Evolutionary conservation across 2,888 invertebrate species (phyloP).

Genomic region (Gisinianus flammeolus): DNA sequence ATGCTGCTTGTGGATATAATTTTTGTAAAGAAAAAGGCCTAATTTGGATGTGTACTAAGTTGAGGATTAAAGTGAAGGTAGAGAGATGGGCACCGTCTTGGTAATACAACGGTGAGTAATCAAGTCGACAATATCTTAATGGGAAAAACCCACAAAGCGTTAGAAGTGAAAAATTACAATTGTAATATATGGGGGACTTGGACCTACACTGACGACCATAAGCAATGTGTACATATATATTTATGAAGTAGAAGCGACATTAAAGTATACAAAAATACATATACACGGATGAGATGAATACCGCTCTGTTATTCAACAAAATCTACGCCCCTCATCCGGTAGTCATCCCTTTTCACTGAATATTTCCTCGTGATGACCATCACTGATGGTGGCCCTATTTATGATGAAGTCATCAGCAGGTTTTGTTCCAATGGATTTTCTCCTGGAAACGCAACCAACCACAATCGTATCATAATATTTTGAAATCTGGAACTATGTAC

Average conservation of each 20-base stretch:
- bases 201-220: not conserved
- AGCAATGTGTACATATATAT: not conserved
- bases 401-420: constrained; percentile 20
- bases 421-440: constrained; percentile 1
- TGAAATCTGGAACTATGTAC: no score
- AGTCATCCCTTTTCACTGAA: constrained; percentile 8
- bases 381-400: constrained; percentile 11
- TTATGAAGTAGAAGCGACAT: constrained; percentile 14
- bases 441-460: no score
- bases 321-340: constrained; percentile 38
- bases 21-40: no score
- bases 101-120: no score
- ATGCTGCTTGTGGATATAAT: no score
- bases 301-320: constrained; percentile 39
- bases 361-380: constrained; percentile 15
- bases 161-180: constrained; percentile 35
- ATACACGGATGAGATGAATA: constrained; percentile 17
- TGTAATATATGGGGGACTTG: not conserved
- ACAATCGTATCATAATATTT: no score
- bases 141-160: constrained; percentile 29
- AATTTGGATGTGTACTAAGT: no score
- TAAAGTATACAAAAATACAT: not conserved
- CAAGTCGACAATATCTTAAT: constrained; percentile 27
- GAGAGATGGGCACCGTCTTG: not conserved
- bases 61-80: no score